phyloP scores from a whole-genome alignment of 2,113 vertebrate species.

The Mobula birostris region DNA sequence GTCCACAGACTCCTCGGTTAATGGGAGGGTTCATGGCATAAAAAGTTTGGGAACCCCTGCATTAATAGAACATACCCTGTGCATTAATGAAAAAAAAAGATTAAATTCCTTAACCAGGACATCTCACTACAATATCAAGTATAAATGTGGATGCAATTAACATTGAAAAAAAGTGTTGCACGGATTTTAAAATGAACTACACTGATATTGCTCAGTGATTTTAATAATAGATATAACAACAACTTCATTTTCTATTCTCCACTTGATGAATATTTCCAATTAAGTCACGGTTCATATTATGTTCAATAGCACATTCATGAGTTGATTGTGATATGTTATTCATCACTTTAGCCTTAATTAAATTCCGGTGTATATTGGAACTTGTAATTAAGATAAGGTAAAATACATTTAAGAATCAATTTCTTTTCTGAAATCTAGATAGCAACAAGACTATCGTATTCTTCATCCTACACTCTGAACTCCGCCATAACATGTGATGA shows the following conservation, averaged over 20 bases:
- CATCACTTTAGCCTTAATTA: slow-evolving; percentile 14
- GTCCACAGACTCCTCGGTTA: no score
- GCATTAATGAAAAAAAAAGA: neutral
- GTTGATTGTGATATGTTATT: neutral
- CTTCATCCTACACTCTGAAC: neutral
- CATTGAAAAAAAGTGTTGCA: neutral
- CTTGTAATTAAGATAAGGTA: neutral
- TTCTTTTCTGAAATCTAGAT: neutral
- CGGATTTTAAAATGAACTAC: neutral
- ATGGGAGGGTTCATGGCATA: no score
- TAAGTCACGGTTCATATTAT: neutral
- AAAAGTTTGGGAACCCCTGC: no score
- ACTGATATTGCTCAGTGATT: neutral
- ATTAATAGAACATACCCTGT: neutral
- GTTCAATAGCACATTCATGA: neutral
- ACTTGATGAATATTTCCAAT: neutral
- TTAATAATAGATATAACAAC: neutral
- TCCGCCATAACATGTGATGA: neutral
- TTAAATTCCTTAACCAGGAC: neutral
- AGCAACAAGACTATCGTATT: neutral
- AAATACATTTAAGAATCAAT: neutral
- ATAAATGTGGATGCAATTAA: neutral
- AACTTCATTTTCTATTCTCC: neutral
- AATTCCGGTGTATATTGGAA: slow-evolving; percentile 1
- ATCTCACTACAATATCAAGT: neutral